A percentile compares a stretch with the other conserved stretches of the same genome.
These are phyloP conservation scores for Alosa sapidissima DNA, from an alignment of 2,797 vertebrate species.

Conservation along the genomic window DNA sequence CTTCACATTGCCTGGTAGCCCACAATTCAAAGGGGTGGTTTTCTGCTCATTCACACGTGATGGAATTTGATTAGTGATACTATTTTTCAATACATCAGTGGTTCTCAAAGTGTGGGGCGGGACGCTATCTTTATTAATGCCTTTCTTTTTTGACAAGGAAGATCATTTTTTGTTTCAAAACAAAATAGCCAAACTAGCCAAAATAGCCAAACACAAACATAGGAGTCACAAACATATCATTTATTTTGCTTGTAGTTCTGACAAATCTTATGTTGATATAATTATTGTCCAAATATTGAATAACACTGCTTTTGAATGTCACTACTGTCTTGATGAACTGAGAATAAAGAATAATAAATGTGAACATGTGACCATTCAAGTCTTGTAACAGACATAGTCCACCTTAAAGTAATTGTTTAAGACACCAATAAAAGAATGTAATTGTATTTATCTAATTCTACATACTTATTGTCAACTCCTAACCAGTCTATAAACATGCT, in stretches of 20 bases:
- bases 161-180: too few relatives aligned
- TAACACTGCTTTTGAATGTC: background rate
- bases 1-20: background rate
- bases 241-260: background rate
- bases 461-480: too few relatives aligned
- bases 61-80: background rate
- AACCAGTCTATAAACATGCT: too few relatives aligned
- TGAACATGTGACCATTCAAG: background rate
- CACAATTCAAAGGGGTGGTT: background rate
- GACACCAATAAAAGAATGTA: too few relatives aligned
- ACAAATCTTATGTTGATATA: background rate
- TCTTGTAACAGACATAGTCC: background rate
- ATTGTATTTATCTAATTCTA: too few relatives aligned
- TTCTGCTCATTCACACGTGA: background rate
- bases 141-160: too few relatives aligned
- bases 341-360: background rate
- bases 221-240: background rate
- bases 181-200: too few relatives aligned
- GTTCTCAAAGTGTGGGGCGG: too few relatives aligned
- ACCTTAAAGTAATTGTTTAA: too few relatives aligned
- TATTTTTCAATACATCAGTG: background rate
- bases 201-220: too few relatives aligned
- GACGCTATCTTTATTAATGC: too few relatives aligned
- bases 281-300: background rate
- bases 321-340: background rate